Base-by-base conservation (phyloP, 2,113 vertebrate genomes). In the Isichthys henryi region DNA sequence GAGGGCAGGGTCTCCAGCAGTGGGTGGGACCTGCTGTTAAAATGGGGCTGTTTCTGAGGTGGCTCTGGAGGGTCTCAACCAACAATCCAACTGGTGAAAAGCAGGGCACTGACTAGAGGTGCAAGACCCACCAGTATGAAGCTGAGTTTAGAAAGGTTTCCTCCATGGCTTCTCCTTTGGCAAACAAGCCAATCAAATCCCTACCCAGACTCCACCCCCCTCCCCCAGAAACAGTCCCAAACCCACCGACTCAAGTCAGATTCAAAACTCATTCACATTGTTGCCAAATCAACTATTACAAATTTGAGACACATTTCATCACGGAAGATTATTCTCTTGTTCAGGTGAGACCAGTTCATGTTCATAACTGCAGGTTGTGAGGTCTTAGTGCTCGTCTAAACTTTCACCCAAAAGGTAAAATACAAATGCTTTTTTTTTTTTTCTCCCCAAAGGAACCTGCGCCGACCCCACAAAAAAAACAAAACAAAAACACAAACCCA, bases 381-480 rank as follows among this genome's bases (percentile, higher is more conserved):
- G n/a, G n/a, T 56, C 82, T 87, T 87, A 87, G 85, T 87, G 85
- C 85, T 87, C 50, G 9, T 48, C 19, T 84, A 48, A 84, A 46
- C 0, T 31, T 86, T 87, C 50, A 35, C n/a, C 27, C 85, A 87
- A 53, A 56, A 53, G 11, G 13, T 87, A 35, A 87, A 35, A 35
- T 21, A 21, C 74, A 80, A 80, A 19, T 48, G 83, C 46, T 35
- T 56, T 8, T 35, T 56, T 53, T n/a, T n/a, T 85, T 52, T 87
- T 35, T 23, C 13, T 21, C 49, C 85, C 49, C 5, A 56, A 87
- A 87, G 85, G 21, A 50, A 50, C 85, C 56, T 66, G 87, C 43
- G 2, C 27, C 2, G 3, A 66, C 56, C 56, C 56, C 31, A 88
- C 87, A 45, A 39, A 66, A 62, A 31, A 9, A 21, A 88, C n/a